These are phyloP conservation scores for Drosophila quadrilineata DNA, from an alignment of 1,140 invertebrate genomes.

Conservation along the genomic window DNA sequence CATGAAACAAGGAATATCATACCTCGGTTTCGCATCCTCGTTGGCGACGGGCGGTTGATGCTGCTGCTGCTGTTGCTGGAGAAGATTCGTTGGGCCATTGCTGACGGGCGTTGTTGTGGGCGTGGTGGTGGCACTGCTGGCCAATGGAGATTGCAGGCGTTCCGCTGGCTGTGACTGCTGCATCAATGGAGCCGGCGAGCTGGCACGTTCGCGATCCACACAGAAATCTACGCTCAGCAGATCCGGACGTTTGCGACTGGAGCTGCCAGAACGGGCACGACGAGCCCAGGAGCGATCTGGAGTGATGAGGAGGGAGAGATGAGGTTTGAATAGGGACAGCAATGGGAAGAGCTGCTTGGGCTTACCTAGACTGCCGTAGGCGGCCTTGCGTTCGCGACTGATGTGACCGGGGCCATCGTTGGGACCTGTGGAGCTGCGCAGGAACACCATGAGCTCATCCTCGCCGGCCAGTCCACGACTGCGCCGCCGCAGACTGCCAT, in stretches of 20 bases:
- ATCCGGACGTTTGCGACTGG: conserved; percentile 85
- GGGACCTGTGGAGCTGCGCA: conserved; percentile 86
- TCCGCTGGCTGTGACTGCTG: conserved; percentile 54
- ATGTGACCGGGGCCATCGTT: conserved; percentile 84
- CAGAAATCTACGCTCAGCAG: conserved; percentile 87
- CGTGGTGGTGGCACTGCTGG: conserved; percentile 44
- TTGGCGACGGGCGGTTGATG: conserved; percentile 35
- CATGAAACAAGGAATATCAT: not conserved
- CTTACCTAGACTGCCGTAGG: conserved; percentile 90
- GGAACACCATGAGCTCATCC: conserved; percentile 94
- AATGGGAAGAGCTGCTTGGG: not conserved
- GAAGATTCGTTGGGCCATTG: conserved; percentile 27
- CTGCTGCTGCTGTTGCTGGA: conserved; percentile 34
- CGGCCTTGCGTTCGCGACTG: conserved; percentile 88
- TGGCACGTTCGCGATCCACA: conserved; percentile 87
- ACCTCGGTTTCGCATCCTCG: conserved; percentile 83
- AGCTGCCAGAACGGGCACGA: conserved; percentile 87
- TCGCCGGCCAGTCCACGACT: conserved; percentile 91
- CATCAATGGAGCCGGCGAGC: conserved; percentile 85
- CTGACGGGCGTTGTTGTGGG: conserved; percentile 55
- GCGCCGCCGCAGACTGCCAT: conserved; percentile 90
- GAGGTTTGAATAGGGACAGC: not conserved
- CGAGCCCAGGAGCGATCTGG: conserved; percentile 93
- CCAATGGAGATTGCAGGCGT: conserved; percentile 61
- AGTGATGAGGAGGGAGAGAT: not conserved